Base-by-base conservation (phyloP, 2,888 invertebrate genomes). In the Trichogramma evanescens region DNA sequence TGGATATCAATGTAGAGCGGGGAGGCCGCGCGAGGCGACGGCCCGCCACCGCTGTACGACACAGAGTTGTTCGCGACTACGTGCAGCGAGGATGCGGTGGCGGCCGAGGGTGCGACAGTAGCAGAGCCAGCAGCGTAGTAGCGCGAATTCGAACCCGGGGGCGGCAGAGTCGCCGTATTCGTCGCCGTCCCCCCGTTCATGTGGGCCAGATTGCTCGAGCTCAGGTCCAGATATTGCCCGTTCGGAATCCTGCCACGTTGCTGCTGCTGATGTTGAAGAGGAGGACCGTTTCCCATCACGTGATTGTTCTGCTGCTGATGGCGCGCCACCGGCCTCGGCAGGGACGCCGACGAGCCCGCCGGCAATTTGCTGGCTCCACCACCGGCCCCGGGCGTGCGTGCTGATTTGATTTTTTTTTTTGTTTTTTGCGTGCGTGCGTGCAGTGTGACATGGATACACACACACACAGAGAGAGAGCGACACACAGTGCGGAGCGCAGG, bases 301-400 rank as follows among this genome's bases (percentile, higher is more conserved):
- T 26, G 26, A 26, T 26, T 26, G 26, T 26, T 71, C 74, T 81
- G 26, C 26, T 26, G 26, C 26, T 26, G 26, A 26, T 26, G 26
- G 26, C 26, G 78, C 92, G 93, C 63, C 72, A 74, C 74, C 75
- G 76, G 70, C 69, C 70, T 71, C 76, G 74, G 69, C 59, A 61
- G 62, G 50, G 48, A 54, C 45, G 48, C 50, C 50, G 50, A 57
- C 50, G 51, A 57, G 39, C 45, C 41, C 39, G 48, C 7, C 48
- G 44, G 54, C 53, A 55, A 57, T 44, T 56, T 56, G 60, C 50
- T 59, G 45, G 38, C 39, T 38, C 54, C 26, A 38, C 10, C 44
- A 26, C 26, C 8, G 39, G 45, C 42, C 38, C 53, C 44, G 44
- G 40, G 40, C 40, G 42, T 51, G n/a, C n/a, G 1, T 51, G 4